Percentiles rank a stretch among this genome's conserved stretches.
Evolutionary conservation across 1,140 invertebrate genomes (phyloP).

Genomic region (Drosophila sulfurigaster): DNA sequence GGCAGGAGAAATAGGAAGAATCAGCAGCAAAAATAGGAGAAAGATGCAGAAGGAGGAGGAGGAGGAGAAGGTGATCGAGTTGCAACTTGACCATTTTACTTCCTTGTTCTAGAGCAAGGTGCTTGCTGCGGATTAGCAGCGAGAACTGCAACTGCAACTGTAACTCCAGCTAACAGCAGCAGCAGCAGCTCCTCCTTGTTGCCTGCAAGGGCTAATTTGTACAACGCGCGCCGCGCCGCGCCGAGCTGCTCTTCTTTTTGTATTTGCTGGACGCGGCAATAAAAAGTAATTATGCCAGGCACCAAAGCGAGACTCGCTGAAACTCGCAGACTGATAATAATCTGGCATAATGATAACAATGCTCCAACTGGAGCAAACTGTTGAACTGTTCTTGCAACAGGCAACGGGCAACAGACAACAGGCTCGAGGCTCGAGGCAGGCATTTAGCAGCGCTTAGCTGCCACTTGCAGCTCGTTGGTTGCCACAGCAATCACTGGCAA

Average conservation of each 20-base stretch:
- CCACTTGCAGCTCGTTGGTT: conserved; percentile 29
- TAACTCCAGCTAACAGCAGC: conserved; percentile 30
- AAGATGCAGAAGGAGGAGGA: conserved; percentile 5
- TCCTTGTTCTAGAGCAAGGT: conserved; percentile 75
- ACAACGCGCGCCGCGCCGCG: conserved; percentile 46
- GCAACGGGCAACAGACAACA: background rate
- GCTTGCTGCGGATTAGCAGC: conserved; percentile 67
- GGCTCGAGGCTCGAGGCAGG: conserved; percentile 9
- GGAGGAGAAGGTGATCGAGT: conserved; percentile 18
- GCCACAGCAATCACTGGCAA: conserved; percentile 25
- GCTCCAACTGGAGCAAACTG: conserved; percentile 31
- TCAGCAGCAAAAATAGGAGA: conserved; percentile 2
- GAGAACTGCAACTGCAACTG: conserved; percentile 17
- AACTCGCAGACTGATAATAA: conserved; percentile 64
- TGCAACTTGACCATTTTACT: conserved; percentile 64
- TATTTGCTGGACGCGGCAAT: conserved; percentile 68
- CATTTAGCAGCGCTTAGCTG: conserved; percentile 37
- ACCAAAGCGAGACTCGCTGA: conserved; percentile 25
- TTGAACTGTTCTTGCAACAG: conserved; percentile 7
- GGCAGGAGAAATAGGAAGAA: conserved; percentile 48
- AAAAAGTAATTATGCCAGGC: conserved; percentile 75
- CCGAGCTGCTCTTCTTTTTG: conserved; percentile 35
- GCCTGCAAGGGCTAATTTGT: conserved; percentile 81
- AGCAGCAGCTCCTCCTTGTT: conserved; percentile 43
- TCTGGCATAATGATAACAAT: conserved; percentile 72